Evolutionary conservation across 2,888 invertebrate genomes (phyloP), one percentile per base, ranked within the genome.

Genomic region (Romanomermis culicivorax): DNA sequence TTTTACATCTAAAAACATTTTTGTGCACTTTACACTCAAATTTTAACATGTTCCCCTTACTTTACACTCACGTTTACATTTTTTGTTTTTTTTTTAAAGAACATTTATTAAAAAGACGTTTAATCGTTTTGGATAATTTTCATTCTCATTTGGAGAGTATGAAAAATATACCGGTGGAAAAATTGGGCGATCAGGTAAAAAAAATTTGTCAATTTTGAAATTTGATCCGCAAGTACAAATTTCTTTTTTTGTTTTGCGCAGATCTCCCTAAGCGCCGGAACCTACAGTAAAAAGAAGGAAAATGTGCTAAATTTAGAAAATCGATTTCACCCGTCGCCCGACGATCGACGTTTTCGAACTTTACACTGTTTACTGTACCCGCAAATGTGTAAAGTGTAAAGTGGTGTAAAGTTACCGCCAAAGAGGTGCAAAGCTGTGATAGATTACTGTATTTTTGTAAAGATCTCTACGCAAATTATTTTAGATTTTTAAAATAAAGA

Each of bases 61-160:
- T n/a, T n/a, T n/a, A n/a, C n/a, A n/a, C n/a, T n/a, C n/a, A n/a
- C n/a, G n/a, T n/a, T n/a, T n/a, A n/a, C n/a, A n/a, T n/a, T n/a
- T n/a, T n/a, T n/a, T n/a, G n/a, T n/a, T n/a, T n/a, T 56, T 55
- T 47, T 51, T 71, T 72, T 50, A 72, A 61, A 82, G 89, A 88
- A 70, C 81, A 85, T 72, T 72, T 86, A 59, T 74, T 89, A 68
- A 80, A 81, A 68, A 82, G 82, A 63, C 82, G 83, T 52, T 74
- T 93, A 63, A 89, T 88, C 1, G 79, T 83, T 53, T 79, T 89
- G 57, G 81, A 85, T 60, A 81, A 82, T 69, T 89, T 93, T 71
- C 91, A 91, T 71, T 93, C 91, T 1, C 91, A 93, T 70, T 75
- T 89, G 64, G 91, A 93, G 68, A 84, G 84, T 56, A 83, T 91